Conservation (phyloP, 2,888 invertebrate genomes). For the Pycnomerus fuliginosus region DNA sequence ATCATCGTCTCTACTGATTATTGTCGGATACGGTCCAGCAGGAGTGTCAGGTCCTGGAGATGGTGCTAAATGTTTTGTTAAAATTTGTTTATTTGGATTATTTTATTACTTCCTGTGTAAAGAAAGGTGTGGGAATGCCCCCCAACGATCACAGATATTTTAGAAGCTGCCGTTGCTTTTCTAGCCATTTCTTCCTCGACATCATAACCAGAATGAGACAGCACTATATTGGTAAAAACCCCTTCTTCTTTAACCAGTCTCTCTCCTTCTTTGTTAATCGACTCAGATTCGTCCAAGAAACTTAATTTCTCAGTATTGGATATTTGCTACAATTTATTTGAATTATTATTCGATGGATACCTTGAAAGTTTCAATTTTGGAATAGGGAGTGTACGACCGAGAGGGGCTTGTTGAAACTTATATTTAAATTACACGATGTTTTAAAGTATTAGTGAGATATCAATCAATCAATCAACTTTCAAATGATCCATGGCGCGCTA, state of each 20-base stretch:
- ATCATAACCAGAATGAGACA: constrained; percentile 79
- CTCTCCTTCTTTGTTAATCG: constrained; percentile 67
- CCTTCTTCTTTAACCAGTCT: constrained; percentile 60
- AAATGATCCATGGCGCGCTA: too few relatives aligned
- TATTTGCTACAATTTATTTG: constrained; percentile 57
- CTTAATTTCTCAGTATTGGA: constrained; percentile 65
- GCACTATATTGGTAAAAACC: constrained; percentile 75
- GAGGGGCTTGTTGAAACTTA: too few relatives aligned
- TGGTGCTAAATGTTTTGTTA: constrained; percentile 28
- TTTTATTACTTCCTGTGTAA: constrained; percentile 57
- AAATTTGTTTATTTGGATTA: constrained; percentile 1
- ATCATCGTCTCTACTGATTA: constrained; percentile 57
- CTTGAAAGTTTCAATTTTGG: too few relatives aligned
- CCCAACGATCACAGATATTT: constrained; percentile 80
- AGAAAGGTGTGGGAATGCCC: constrained; percentile 82
- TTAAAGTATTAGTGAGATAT: too few relatives aligned
- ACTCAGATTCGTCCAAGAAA: constrained; percentile 68
- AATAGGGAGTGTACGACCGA: too few relatives aligned
- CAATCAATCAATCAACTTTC: too few relatives aligned
- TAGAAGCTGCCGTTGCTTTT: constrained; percentile 57
- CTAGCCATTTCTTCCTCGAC: constrained; percentile 67
- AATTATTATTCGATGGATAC: not conserved
- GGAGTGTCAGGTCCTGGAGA: constrained; percentile 56
- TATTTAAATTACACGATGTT: too few relatives aligned
- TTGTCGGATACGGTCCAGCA: constrained; percentile 68